phyloP scores from a whole-genome alignment of 1,140 invertebrate genomes.

The Vanessa atalanta region DNA sequence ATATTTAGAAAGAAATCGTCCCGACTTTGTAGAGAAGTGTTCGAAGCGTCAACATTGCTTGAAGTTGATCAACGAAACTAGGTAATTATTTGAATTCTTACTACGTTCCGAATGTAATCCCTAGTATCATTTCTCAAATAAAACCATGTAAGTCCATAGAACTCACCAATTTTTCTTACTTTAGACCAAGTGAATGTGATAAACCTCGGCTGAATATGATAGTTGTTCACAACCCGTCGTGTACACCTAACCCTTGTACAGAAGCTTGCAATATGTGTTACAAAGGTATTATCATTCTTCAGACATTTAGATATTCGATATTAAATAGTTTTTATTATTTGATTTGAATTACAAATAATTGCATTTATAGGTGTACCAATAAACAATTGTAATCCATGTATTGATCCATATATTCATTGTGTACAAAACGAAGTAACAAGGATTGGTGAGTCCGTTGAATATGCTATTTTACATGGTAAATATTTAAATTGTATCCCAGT shows the following conservation, averaged over 20 bases:
- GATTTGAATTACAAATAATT: not conserved
- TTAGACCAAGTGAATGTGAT: slow-evolving; percentile 50
- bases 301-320: not conserved
- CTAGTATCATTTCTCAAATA: not conserved
- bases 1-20: slow-evolving; percentile 73
- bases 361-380: slow-evolving; percentile 55
- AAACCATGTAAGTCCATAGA: slow-evolving; percentile 17
- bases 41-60: slow-evolving; percentile 63
- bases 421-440: slow-evolving; percentile 54
- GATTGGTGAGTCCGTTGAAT: slow-evolving; percentile 62
- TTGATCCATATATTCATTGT: slow-evolving; percentile 45
- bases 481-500: not conserved
- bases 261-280: slow-evolving; percentile 57
- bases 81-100: slow-evolving; percentile 44
- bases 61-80: slow-evolving; percentile 62
- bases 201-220: slow-evolving; percentile 63
- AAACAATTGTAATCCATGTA: slow-evolving; percentile 44
- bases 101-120: too few species aligned
- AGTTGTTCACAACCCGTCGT: slow-evolving; percentile 59
- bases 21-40: slow-evolving; percentile 67
- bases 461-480: not conserved
- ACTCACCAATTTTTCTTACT: slow-evolving; percentile 71
- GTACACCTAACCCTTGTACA: slow-evolving; percentile 41
- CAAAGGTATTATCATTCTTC: slow-evolving; percentile 51
- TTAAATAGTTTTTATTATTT: not conserved